Evolutionary conservation across 2,113 vertebrate species (phyloP).

Genomic region (Riparia riparia): DNA sequence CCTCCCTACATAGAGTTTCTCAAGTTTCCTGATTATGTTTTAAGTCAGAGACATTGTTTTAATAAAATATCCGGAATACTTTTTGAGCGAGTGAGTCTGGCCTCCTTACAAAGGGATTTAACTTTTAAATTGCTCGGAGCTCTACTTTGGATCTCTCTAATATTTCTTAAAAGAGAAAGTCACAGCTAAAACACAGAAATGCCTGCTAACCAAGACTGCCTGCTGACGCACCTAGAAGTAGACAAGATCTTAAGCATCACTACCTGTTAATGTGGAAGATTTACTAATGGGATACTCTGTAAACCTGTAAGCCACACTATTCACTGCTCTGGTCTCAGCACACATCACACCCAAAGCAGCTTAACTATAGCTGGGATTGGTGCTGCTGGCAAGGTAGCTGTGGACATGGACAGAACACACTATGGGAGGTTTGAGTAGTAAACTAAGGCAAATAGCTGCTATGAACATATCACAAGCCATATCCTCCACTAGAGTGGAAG

Average conservation of each 20-base stretch:
- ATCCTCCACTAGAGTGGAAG: background rate
- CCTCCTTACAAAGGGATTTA: background rate
- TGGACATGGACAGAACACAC: background rate
- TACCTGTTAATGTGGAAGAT: fast-evolving
- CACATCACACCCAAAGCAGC: background rate
- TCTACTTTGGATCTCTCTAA: background rate
- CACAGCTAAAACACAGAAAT: background rate
- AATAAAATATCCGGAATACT: background rate
- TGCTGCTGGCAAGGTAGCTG: background rate
- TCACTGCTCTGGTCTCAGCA: background rate
- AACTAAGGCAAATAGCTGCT: background rate
- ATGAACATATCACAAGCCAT: background rate
- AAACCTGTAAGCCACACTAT: background rate
- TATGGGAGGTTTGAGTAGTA: background rate
- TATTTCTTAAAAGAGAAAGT: background rate
- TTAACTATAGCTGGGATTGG: background rate
- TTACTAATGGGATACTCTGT: background rate
- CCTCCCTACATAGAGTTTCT: background rate
- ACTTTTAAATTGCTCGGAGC: background rate
- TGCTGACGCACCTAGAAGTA: background rate
- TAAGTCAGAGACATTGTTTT: background rate
- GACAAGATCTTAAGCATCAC: background rate
- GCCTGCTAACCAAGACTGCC: background rate
- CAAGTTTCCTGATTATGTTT: background rate
- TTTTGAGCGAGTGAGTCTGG: background rate